Evolutionary conservation across 2,797 vertebrate species (phyloP).

Genomic region (Malurus splendens): DNA sequence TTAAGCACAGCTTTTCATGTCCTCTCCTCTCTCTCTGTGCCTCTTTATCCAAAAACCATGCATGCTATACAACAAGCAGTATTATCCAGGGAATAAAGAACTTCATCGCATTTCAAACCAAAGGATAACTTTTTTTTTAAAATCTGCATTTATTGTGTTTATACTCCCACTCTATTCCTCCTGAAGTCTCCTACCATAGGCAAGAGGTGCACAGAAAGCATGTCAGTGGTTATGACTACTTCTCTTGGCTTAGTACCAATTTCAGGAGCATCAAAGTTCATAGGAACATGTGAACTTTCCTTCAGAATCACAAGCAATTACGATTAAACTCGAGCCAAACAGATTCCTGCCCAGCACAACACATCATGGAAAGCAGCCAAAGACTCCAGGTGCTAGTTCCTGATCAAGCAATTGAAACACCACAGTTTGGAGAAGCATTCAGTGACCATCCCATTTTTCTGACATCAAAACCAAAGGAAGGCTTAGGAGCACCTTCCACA

Average conservation of each 20-base stretch:
- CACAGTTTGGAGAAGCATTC: not conserved
- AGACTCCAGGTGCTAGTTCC: not conserved
- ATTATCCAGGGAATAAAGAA: not conserved
- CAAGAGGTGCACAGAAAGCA: not conserved
- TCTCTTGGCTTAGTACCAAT: not conserved
- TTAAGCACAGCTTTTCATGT: not conserved
- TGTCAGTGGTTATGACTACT: not conserved
- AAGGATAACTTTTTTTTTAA: not conserved
- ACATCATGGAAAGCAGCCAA: not conserved
- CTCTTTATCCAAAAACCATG: not conserved
- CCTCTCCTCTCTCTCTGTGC: not conserved
- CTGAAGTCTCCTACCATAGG: not conserved
- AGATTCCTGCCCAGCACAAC: not conserved
- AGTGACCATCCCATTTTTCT: not conserved
- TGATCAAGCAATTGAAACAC: not conserved
- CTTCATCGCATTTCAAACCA: not conserved
- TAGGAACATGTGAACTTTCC: not conserved
- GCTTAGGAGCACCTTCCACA: not conserved
- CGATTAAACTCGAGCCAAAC: not conserved
- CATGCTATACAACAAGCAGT: not conserved
- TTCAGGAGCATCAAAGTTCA: not conserved
- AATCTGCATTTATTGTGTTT: not conserved
- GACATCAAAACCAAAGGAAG: not conserved
- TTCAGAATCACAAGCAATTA: conserved; percentile 12
- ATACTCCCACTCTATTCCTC: not conserved